Evolutionary conservation across 2,113 vertebrate genomes (phyloP).

Genomic region (Tylochromis polylepis): DNA sequence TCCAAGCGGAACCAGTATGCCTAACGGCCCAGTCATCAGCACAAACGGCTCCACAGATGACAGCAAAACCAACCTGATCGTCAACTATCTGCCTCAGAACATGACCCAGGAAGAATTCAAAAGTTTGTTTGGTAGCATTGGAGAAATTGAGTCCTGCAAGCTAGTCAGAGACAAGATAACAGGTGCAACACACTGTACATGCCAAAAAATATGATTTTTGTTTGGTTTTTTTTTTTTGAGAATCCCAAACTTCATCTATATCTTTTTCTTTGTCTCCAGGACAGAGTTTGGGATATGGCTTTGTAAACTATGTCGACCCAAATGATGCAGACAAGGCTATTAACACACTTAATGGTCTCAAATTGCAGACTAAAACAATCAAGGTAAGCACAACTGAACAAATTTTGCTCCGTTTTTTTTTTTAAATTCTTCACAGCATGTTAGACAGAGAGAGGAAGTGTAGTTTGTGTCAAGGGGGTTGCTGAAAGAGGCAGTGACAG

Average conservation of each 20-base stretch:
- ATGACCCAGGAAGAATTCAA: conserved; percentile 98
- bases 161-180: conserved; percentile 93
- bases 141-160: conserved; percentile 95
- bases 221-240: neutral
- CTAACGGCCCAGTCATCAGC: conserved; percentile 87
- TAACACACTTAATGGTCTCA: conserved; percentile 94
- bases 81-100: conserved; percentile 97
- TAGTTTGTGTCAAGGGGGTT: conserved; percentile 23
- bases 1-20: conserved; percentile 85
- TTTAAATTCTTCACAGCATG: neutral
- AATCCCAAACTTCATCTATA: neutral
- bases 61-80: conserved; percentile 97
- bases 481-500: conserved; percentile 29
- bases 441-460: conserved; percentile 35
- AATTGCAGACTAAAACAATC: conserved; percentile 96
- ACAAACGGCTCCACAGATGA: conserved; percentile 85
- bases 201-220: neutral
- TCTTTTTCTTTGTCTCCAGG: conserved; percentile 67
- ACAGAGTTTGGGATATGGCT: conserved; percentile 94
- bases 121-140: conserved; percentile 93
- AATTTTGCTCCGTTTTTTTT: neutral
- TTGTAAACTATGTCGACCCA: conserved; percentile 94
- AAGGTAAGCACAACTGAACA: conserved; percentile 76
- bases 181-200: conserved; percentile 65
- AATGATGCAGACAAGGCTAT: conserved; percentile 95